Base-by-base conservation (phyloP, 2,797 vertebrate species). In the Adelosebastes latens region DNA sequence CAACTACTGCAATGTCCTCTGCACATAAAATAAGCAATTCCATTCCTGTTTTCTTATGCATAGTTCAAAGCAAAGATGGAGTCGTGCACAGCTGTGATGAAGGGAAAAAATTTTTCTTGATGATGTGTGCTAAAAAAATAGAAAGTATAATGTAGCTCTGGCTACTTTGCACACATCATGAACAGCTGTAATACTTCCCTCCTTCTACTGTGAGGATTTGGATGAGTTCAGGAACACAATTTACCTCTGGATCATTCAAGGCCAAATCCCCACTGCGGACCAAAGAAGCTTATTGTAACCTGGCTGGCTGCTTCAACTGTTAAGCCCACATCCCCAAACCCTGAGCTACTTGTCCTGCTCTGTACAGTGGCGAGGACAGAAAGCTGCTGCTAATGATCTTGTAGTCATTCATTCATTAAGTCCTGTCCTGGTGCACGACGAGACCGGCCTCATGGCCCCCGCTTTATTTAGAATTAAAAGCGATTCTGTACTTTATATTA, bases 231-330 rank as follows among this genome's bases (percentile, higher is more conserved):
- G 84, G 78, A 90, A 91, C 85, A 91, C 88, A 89, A 87, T 93
- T 93, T 92, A 92, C 89, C 90, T 89, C 88, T 36, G 91, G 87
- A 93, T 93, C 90, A 86, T 86, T 88, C 78, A 62, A 76, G 89
- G 86, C 80, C 87, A 93, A 93, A 93, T 92, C 90, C 91, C 72
- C 69, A 69, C 84, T 8, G 49, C 13, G 46, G 83, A 89, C 90
- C 87, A 92, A 95, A 94, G 88, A 88, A 89, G 93, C 91, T 94
- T 93, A 93, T 92, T 93, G 91, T 92, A 90, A 93, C 90, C 87
- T 89, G 89, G 88, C 86, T 88, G 80, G 87, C 91, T 90, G 92
- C 88, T 91, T 87, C 61, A 81, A 81, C 80, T 81, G 88, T 83
- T 91, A 91, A 92, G 82, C 89, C 79, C 77, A 82, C 88, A 85